These are phyloP conservation scores for Corythoichthys intestinalis DNA, from an alignment of 2,113 vertebrate species.

Conservation along the genomic window DNA sequence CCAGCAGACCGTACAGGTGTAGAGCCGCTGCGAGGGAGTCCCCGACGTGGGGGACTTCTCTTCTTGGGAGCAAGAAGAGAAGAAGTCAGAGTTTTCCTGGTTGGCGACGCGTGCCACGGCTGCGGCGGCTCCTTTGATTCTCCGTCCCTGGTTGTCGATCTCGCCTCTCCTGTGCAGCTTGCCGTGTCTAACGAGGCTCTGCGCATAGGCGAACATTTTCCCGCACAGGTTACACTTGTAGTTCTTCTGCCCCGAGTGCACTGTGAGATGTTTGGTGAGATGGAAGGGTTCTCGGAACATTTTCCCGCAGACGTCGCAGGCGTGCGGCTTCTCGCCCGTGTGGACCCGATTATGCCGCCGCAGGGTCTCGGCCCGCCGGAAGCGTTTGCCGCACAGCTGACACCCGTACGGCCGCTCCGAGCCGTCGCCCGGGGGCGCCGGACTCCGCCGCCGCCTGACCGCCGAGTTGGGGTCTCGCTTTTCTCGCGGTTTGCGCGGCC, in stretches of 20 bases:
- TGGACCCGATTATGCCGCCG: constrained; percentile 70
- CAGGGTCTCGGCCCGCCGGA: constrained; percentile 66
- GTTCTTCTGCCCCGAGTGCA: constrained; percentile 78
- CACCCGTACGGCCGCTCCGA: constrained; percentile 84
- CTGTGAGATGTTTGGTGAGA: constrained; percentile 73
- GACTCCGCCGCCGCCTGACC: constrained; percentile 61
- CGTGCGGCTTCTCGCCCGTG: constrained; percentile 70
- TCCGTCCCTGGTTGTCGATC: constrained; percentile 66
- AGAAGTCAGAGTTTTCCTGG: constrained; percentile 65
- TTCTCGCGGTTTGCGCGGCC: constrained; percentile 70
- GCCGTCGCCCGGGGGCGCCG: constrained; percentile 52
- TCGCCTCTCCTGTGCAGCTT: constrained; percentile 73
- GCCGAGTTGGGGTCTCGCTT: constrained; percentile 63
- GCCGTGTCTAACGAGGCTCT: constrained; percentile 75
- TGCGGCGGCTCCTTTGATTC: constrained; percentile 58
- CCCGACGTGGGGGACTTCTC: constrained; percentile 70
- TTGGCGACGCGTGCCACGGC: constrained; percentile 43
- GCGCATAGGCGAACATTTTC: constrained; percentile 77
- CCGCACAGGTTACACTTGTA: constrained; percentile 77
- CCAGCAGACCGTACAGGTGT: constrained; percentile 80
- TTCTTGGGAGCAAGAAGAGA: constrained; percentile 67
- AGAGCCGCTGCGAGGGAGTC: constrained; percentile 71
- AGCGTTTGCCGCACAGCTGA: constrained; percentile 78
- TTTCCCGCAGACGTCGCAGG: constrained; percentile 75
- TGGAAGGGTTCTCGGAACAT: constrained; percentile 77